phyloP scores from a whole-genome alignment of 2,888 invertebrate genomes.

The Scaptodrosophila latifasciaeformis region DNA sequence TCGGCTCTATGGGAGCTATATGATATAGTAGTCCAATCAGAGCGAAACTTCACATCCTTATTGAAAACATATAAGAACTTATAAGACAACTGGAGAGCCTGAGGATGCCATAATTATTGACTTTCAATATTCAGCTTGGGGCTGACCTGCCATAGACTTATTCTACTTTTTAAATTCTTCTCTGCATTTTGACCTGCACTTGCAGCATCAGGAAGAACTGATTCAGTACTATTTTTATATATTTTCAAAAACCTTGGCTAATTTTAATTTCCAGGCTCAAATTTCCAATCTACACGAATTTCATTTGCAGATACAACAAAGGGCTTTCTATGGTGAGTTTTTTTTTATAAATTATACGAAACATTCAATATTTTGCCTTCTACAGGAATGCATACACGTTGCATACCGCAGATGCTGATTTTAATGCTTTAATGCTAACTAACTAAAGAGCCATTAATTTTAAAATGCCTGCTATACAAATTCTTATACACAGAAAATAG shows the following conservation, averaged over 20 bases:
- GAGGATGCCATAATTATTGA: constrained; percentile 71
- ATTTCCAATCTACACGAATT: constrained; percentile 41
- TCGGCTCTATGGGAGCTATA: too few species aligned
- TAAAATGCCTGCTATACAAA: constrained; percentile 67
- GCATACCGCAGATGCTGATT: too few species aligned
- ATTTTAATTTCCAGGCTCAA: constrained; percentile 35
- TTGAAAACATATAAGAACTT: too few species aligned
- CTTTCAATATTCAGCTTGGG: constrained; percentile 74
- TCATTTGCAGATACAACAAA: constrained; percentile 35
- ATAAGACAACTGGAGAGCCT: constrained; percentile 48
- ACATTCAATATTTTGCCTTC: too few species aligned
- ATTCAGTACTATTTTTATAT: constrained; percentile 43
- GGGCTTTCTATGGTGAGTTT: too few species aligned
- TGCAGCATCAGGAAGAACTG: constrained; percentile 43
- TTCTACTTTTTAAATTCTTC: constrained; percentile 73
- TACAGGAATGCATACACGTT: constrained; percentile 71
- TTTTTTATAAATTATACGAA: not conserved
- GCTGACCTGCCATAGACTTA: constrained; percentile 72
- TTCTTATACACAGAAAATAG: constrained; percentile 56
- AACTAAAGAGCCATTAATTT: constrained; percentile 59
- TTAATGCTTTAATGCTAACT: constrained; percentile 67
- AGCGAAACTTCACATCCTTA: too few species aligned
- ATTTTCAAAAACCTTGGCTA: constrained; percentile 38
- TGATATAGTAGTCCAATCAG: too few species aligned
- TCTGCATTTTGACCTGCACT: constrained; percentile 62